phyloP scores from a whole-genome alignment of 2,113 vertebrate species.

The Paracanthobrama guichenoti region DNA sequence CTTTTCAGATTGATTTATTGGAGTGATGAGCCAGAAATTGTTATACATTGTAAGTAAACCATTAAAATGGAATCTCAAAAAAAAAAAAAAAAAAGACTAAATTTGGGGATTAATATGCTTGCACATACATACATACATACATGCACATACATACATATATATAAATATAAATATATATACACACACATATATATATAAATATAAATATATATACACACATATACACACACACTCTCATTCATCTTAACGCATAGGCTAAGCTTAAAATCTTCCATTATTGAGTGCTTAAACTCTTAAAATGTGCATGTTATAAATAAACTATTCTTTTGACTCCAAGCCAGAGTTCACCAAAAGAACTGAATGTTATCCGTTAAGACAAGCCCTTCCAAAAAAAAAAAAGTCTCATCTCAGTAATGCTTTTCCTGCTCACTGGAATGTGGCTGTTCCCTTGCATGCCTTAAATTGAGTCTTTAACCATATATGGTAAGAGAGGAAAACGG shows the following conservation, averaged over 20 bases:
- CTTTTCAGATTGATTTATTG: no score
- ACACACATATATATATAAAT: no score
- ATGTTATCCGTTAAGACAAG: constrained; percentile 35
- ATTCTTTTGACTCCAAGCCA: neutral
- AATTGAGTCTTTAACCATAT: constrained; percentile 77
- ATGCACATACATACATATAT: no score
- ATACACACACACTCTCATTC: no score
- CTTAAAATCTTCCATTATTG: neutral
- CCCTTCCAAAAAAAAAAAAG: constrained; percentile 52
- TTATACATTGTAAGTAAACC: no score
- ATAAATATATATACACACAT: no score
- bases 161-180: no score
- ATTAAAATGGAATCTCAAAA: no score
- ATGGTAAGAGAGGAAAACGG: constrained; percentile 75
- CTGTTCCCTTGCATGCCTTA: constrained; percentile 69
- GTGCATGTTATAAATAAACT: neutral
- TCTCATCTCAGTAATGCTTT: constrained; percentile 60
- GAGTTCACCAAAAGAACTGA: neutral
- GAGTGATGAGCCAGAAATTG: no score
- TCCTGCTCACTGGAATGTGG: constrained; percentile 75
- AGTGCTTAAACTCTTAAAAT: neutral
- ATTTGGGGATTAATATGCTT: no score
- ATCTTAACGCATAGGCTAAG: neutral
- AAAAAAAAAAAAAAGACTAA: no score
- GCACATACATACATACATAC: no score